Conservation (phyloP, 1,140 invertebrate genomes). For the Zaprionus capensis region DNA sequence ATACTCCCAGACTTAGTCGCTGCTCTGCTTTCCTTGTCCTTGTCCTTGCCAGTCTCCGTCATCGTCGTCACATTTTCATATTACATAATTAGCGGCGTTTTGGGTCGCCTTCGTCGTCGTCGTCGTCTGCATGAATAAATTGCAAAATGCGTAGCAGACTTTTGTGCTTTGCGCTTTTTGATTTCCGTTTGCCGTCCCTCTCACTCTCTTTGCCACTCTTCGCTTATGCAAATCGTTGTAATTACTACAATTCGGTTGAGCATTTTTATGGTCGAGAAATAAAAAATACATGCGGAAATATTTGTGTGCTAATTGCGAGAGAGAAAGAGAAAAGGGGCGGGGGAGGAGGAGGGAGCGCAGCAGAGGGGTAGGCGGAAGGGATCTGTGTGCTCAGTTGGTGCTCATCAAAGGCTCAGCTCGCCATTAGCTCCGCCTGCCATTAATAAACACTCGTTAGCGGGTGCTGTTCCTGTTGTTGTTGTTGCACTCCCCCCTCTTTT, state of each 20-base stretch:
- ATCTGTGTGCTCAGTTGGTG: conserved; percentile 68
- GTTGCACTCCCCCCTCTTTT: neutral
- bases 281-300: conserved; percentile 74
- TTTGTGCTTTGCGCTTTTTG: conserved; percentile 79
- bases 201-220: neutral
- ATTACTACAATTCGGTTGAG: conserved; percentile 82
- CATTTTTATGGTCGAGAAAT: conserved; percentile 73
- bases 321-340: neutral
- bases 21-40: conserved; percentile 35
- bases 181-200: conserved; percentile 57
- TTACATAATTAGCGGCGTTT: conserved; percentile 76
- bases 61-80: conserved; percentile 78
- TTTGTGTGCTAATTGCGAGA: conserved; percentile 80
- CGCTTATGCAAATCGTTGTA: conserved; percentile 80
- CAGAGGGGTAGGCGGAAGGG: neutral
- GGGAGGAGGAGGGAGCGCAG: neutral
- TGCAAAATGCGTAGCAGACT: conserved; percentile 79
- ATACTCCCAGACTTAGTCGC: conserved; percentile 57
- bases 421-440: conserved; percentile 65
- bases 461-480: neutral
- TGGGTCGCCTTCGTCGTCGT: conserved; percentile 27
- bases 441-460: conserved; percentile 79
- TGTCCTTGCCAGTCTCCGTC: conserved; percentile 29
- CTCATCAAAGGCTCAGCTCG: conserved; percentile 70
- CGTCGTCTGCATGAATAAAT: conserved; percentile 68